These are phyloP conservation scores for Sicus ferrugineus DNA, from an alignment of 2,888 invertebrate species.

Conservation along the genomic window DNA sequence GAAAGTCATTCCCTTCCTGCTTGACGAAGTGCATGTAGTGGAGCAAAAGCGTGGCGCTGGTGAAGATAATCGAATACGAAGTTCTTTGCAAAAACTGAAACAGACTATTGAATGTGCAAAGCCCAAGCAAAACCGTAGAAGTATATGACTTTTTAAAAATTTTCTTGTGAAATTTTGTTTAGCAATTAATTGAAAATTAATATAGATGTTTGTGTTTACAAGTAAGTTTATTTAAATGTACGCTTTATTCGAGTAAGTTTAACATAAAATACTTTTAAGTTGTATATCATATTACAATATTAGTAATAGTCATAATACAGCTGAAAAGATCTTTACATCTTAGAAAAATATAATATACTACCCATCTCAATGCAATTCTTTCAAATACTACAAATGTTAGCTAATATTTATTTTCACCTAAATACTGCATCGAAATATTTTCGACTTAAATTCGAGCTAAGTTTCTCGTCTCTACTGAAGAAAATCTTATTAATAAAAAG, in stretches of 20 bases:
- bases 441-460: too few species aligned
- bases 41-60: constrained; percentile 61
- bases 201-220: too few species aligned
- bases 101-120: constrained; percentile 37
- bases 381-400: background rate
- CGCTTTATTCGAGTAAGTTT: background rate
- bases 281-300: constrained; percentile 12
- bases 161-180: too few species aligned
- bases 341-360: constrained; percentile 1
- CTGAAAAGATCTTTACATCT: constrained; percentile 12
- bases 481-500: too few species aligned
- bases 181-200: too few species aligned
- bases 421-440: too few species aligned
- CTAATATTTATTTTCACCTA: background rate
- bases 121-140: constrained; percentile 11
- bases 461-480: too few species aligned
- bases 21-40: constrained; percentile 54
- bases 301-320: constrained; percentile 16
- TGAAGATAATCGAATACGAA: constrained; percentile 60
- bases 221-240: too few species aligned
- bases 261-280: too few species aligned
- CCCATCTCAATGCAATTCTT: constrained; percentile 3
- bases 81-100: constrained; percentile 51
- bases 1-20: constrained; percentile 52
- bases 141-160: too few species aligned